phyloP scores from a whole-genome alignment of 2,113 vertebrate genomes.

The Heliornis fulica region DNA sequence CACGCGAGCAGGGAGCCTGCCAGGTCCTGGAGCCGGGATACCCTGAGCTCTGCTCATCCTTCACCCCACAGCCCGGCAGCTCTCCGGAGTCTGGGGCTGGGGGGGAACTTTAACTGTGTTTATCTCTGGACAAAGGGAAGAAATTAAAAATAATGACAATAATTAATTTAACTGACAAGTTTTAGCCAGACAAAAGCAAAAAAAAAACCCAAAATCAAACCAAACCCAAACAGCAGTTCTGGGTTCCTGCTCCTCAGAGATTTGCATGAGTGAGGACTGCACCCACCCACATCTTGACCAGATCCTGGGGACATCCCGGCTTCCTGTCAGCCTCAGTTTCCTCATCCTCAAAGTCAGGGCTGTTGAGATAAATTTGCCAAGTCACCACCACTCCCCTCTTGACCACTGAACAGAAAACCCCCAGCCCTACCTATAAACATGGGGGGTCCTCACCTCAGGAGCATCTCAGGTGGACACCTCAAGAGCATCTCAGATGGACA shows the following conservation, averaged over 20 bases:
- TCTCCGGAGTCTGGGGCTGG: not conserved
- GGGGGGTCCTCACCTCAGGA: no score
- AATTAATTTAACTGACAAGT: not conserved
- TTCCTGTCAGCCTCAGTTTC: not conserved
- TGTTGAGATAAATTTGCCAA: not conserved
- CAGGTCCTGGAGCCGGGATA: fast-evolving
- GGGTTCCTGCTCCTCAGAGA: not conserved
- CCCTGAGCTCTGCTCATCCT: fast-evolving
- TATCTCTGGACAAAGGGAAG: not conserved
- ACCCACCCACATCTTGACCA: fast-evolving
- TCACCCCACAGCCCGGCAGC: not conserved
- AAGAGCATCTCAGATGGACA: no score
- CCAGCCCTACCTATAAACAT: not conserved
- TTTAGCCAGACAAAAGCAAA: not conserved
- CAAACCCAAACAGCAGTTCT: fast-evolving
- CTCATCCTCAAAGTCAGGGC: not conserved
- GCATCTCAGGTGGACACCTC: no score
- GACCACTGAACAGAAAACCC: not conserved
- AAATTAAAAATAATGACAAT: not conserved
- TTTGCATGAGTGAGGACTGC: not conserved
- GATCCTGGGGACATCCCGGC: not conserved
- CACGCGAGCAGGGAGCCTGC: not conserved
- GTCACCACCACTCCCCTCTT: not conserved
- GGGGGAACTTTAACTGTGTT: not conserved
- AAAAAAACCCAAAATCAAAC: no score